Percentiles rank a stretch among this genome's conserved stretches.
Conservation (phyloP, 2,797 vertebrate species). For the Silurus lanzhouensis region DNA sequence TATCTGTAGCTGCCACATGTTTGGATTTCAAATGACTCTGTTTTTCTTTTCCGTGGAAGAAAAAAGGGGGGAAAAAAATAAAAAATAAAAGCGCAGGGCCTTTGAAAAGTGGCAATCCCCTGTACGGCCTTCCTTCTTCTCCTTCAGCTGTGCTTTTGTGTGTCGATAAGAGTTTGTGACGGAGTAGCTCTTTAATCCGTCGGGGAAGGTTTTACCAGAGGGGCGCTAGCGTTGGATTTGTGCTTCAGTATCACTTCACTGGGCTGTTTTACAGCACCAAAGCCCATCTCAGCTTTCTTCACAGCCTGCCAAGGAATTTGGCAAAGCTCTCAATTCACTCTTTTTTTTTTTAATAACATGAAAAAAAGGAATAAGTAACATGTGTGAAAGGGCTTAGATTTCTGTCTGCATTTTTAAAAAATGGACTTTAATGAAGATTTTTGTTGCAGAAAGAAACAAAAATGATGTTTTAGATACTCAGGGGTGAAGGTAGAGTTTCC, state of each 20-base stretch:
- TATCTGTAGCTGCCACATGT: constrained; percentile 78
- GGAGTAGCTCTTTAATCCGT: constrained; percentile 76
- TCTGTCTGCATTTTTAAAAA: not conserved
- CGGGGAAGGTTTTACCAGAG: constrained; percentile 70
- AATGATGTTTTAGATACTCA: not conserved
- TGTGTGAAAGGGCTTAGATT: constrained; percentile 61
- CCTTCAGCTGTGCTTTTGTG: constrained; percentile 69
- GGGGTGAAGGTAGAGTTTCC: constrained; percentile 7
- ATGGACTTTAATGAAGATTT: not conserved
- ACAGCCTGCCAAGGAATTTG: constrained; percentile 61
- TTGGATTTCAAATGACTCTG: constrained; percentile 70
- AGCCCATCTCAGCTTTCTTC: constrained; percentile 56
- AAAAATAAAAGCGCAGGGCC: constrained; percentile 58
- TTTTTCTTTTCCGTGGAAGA: constrained; percentile 53
- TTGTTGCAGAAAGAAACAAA: not conserved
- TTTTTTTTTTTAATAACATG: constrained; percentile 55
- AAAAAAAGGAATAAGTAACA: constrained; percentile 66
- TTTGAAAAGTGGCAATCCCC: constrained; percentile 76
- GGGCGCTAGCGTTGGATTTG: constrained; percentile 68
- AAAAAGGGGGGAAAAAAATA: constrained; percentile 43
- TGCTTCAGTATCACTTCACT: constrained; percentile 64
- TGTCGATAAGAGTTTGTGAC: constrained; percentile 74
- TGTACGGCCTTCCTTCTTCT: constrained; percentile 67
- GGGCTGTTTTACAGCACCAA: constrained; percentile 48
- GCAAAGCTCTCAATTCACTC: constrained; percentile 52